These are phyloP conservation scores for Folsomia manolachei DNA, from an alignment of 2,888 invertebrate genomes.

Conservation along the genomic window DNA sequence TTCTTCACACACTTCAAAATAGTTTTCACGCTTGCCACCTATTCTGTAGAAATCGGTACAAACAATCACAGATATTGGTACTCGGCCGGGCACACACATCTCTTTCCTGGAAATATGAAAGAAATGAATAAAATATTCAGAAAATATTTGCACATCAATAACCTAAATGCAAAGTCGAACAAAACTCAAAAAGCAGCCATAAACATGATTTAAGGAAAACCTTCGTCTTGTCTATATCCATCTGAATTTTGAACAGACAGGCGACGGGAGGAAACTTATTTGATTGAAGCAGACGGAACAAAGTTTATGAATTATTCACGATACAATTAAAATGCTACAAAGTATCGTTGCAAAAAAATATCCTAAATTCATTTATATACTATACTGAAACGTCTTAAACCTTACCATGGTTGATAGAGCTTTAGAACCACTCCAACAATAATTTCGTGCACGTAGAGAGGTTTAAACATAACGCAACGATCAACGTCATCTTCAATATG, in stretches of 20 bases:
- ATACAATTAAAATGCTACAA: background rate
- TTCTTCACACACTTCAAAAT: conserved; percentile 25
- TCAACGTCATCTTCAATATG: background rate
- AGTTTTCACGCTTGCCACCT: background rate
- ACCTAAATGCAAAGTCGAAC: background rate
- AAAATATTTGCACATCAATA: background rate
- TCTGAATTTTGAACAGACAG: no score
- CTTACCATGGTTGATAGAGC: conserved; percentile 17
- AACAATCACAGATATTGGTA: background rate
- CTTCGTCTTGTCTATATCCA: no score
- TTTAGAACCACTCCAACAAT: background rate
- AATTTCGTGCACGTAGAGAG: background rate
- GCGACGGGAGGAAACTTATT: no score
- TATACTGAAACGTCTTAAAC: background rate
- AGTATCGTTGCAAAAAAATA: background rate
- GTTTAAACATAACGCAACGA: conserved; percentile 19
- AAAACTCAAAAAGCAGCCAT: no score
- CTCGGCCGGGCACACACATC: background rate
- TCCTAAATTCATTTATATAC: background rate
- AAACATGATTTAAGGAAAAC: no score
- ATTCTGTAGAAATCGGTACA: conserved; percentile 15
- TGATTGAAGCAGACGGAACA: background rate
- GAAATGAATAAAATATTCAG: background rate
- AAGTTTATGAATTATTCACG: background rate
- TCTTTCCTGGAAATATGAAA: conserved; percentile 1